Evolutionary conservation across 2,113 vertebrate genomes (phyloP).

Genomic region (Lanius ludovicianus): DNA sequence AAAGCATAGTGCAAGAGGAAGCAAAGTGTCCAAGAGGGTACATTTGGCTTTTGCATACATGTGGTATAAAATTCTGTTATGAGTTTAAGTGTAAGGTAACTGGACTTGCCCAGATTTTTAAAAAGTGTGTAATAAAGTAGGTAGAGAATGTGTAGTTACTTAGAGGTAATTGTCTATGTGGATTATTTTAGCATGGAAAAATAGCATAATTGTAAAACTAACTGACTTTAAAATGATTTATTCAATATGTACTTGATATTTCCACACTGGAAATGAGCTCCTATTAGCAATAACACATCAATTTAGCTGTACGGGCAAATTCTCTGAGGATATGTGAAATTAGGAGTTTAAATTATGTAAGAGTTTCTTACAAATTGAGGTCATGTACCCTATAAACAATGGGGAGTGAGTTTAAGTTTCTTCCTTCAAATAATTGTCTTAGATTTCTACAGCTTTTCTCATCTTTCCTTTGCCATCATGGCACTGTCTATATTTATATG

Average conservation of each 20-base stretch:
- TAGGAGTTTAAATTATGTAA: slow-evolving; percentile 8
- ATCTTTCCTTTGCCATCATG: neutral
- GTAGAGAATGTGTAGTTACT: neutral
- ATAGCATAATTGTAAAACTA: neutral
- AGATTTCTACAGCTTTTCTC: neutral
- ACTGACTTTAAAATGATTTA: neutral
- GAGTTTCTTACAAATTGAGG: neutral
- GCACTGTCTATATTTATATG: rapidly evolving
- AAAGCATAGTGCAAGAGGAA: neutral
- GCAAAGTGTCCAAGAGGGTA: neutral
- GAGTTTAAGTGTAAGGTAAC: neutral
- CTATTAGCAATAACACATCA: neutral
- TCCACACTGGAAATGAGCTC: neutral
- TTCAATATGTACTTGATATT: neutral
- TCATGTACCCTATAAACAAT: neutral
- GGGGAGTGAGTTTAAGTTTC: neutral
- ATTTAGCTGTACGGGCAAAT: neutral
- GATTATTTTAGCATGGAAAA: neutral
- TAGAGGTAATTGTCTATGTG: neutral
- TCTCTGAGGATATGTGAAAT: neutral
- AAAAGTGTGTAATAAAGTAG: neutral
- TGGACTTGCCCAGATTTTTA: neutral
- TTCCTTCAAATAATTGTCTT: neutral
- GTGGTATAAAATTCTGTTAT: neutral
- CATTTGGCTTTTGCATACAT: neutral